These are phyloP conservation scores for Typhlichthys subterraneus DNA, from an alignment of 2,797 vertebrate genomes.

Conservation along the genomic window DNA sequence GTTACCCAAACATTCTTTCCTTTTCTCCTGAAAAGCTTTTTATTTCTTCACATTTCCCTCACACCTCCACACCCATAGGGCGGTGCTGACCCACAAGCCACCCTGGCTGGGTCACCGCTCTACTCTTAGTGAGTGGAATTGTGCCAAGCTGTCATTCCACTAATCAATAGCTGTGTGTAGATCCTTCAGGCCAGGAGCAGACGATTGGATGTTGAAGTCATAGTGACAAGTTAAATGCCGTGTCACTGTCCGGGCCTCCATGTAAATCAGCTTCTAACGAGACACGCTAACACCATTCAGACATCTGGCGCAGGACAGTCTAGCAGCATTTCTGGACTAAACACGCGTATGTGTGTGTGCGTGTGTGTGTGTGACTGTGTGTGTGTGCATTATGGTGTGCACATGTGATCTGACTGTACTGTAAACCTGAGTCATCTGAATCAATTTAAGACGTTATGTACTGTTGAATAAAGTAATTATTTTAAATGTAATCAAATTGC, in stretches of 20 bases:
- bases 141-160: slow-evolving; percentile 51
- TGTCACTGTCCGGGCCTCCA: slow-evolving; percentile 34
- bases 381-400: not conserved
- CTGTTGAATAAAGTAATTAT: too few relatives aligned
- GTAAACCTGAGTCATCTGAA: too few relatives aligned
- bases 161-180: slow-evolving; percentile 64
- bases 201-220: slow-evolving; percentile 63
- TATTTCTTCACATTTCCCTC: slow-evolving; percentile 53
- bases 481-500: too few relatives aligned
- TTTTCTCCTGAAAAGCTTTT: slow-evolving; percentile 39
- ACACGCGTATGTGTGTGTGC: not conserved
- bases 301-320: slow-evolving; percentile 41
- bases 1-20: slow-evolving; percentile 64
- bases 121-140: slow-evolving; percentile 40
- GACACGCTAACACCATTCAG: slow-evolving; percentile 53
- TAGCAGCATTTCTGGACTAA: slow-evolving; percentile 24
- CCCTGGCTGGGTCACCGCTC: slow-evolving; percentile 30
- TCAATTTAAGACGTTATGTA: too few relatives aligned
- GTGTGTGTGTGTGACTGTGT: not conserved
- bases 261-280: slow-evolving; percentile 72
- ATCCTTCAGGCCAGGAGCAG: slow-evolving; percentile 49
- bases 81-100: slow-evolving; percentile 45
- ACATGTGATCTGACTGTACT: slow-evolving; percentile 10
- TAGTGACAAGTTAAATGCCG: slow-evolving; percentile 58
- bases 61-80: slow-evolving; percentile 7